Percentiles rank a stretch among this genome's conserved stretches.
These are phyloP conservation scores for Donacobius atricapilla DNA, from an alignment of 2,113 vertebrate species.

Conservation along the genomic window DNA sequence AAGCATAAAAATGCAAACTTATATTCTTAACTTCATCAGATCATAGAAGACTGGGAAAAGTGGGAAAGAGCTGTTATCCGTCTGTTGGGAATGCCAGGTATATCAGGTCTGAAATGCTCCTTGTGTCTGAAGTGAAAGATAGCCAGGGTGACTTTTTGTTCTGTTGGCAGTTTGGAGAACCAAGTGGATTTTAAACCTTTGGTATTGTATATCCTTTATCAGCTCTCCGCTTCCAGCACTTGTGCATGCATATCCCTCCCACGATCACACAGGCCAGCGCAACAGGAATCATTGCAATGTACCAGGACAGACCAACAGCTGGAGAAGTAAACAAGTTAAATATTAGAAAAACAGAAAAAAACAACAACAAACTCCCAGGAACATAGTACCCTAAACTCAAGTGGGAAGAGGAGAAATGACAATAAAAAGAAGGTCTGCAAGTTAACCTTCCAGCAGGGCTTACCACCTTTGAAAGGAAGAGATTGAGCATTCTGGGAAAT, in stretches of 20 bases:
- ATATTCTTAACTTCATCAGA: background rate
- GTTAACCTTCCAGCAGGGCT: background rate
- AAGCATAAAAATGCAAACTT: background rate
- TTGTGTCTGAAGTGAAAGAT: background rate
- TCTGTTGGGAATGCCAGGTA: background rate
- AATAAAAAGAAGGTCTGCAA: background rate
- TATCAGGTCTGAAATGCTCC: background rate
- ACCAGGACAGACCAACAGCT: slow-evolving; percentile 73
- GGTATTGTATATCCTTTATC: slow-evolving; percentile 53
- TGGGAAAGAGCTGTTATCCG: background rate
- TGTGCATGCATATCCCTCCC: slow-evolving; percentile 63
- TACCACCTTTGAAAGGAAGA: background rate
- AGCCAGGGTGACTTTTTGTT: background rate
- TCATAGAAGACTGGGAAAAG: background rate
- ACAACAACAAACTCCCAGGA: background rate
- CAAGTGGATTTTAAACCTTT: slow-evolving; percentile 12
- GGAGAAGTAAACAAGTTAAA: slow-evolving; percentile 44
- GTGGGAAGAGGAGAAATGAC: background rate
- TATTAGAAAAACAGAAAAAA: background rate
- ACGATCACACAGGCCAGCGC: slow-evolving; percentile 50
- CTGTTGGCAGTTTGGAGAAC: background rate
- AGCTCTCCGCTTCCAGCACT: slow-evolving; percentile 44
- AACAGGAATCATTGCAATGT: slow-evolving; percentile 51
- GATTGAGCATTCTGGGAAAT: background rate
- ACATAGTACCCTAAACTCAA: background rate